phyloP scores from a whole-genome alignment of 2,113 vertebrate genomes.

The Gasterosteus aculeatus region DNA sequence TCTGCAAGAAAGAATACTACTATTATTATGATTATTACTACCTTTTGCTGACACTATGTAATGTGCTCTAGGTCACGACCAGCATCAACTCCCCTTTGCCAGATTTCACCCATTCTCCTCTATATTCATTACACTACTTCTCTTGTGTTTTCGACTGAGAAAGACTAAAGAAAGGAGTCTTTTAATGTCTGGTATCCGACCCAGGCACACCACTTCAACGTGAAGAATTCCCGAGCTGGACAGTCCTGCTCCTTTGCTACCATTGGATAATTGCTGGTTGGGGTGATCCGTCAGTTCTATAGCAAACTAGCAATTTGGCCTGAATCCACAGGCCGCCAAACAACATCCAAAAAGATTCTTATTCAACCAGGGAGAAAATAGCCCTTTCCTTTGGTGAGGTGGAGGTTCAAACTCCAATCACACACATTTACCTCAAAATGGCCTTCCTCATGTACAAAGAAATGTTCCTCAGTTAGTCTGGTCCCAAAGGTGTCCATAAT shows the following conservation, averaged over 20 bases:
- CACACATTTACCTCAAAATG: slow-evolving; percentile 31
- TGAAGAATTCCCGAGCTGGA: not conserved
- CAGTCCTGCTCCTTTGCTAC: not conserved
- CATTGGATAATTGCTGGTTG: not conserved
- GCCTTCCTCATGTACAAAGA: slow-evolving; percentile 26
- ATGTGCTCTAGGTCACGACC: not conserved
- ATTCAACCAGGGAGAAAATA: not conserved
- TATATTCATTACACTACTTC: not conserved
- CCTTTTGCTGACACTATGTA: not conserved
- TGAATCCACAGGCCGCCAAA: not conserved
- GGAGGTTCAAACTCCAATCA: not conserved
- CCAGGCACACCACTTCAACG: not conserved
- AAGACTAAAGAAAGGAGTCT: not conserved
- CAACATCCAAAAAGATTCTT: not conserved
- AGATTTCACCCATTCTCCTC: not conserved
- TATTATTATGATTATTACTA: not conserved
- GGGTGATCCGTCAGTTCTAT: not conserved
- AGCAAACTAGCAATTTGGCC: not conserved
- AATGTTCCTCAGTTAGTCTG: slow-evolving; percentile 7
- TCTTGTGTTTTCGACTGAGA: too few species aligned
- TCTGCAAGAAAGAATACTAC: not conserved
- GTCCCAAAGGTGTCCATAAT: slow-evolving; percentile 37
- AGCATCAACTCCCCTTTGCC: not conserved
- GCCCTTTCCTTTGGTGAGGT: not conserved
- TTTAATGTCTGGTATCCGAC: not conserved